These are phyloP conservation scores for Amphiura filiformis DNA, from an alignment of 35 echinoderm and acorn worm species.

Conservation along the genomic window DNA sequence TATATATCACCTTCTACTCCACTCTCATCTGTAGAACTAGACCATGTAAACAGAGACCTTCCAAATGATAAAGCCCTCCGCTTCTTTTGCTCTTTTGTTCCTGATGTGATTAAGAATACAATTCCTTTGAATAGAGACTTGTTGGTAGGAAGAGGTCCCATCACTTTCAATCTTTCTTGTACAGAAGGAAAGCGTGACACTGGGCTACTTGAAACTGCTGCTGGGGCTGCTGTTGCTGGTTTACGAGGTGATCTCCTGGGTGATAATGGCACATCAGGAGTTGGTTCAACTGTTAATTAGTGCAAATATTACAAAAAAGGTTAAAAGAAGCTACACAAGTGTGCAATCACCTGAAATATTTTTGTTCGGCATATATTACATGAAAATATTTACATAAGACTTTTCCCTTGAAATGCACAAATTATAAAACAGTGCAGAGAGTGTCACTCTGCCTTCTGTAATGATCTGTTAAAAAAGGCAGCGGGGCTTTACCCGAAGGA, in stretches of 20 bases:
- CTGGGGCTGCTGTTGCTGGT: neutral
- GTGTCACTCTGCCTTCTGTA: too few species aligned
- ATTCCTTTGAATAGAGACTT: constrained; percentile 62
- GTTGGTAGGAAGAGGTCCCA: constrained; percentile 64
- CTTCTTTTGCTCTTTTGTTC: constrained; percentile 46
- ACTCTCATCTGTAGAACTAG: neutral
- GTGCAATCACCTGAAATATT: too few species aligned
- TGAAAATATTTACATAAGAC: neutral
- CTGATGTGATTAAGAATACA: constrained; percentile 39
- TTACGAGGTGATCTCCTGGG: constrained; percentile 60
- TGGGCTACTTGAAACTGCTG: neutral
- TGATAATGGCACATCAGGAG: constrained; percentile 17
- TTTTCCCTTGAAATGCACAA: too few species aligned
- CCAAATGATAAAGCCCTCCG: neutral
- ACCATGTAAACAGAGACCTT: neutral
- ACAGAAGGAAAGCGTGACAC: neutral
- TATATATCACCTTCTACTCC: constrained; percentile 13
- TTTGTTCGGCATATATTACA: neutral
- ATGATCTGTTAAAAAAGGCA: too few species aligned
- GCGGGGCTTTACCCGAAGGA: too few species aligned
- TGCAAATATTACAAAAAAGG: too few species aligned
- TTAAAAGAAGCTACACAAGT: too few species aligned
- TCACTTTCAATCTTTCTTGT: neutral
- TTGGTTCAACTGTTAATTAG: neutral
- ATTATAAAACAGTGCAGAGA: too few species aligned